Base-by-base conservation (phyloP, 2,888 invertebrate species). In the Leucozona laternaria region DNA sequence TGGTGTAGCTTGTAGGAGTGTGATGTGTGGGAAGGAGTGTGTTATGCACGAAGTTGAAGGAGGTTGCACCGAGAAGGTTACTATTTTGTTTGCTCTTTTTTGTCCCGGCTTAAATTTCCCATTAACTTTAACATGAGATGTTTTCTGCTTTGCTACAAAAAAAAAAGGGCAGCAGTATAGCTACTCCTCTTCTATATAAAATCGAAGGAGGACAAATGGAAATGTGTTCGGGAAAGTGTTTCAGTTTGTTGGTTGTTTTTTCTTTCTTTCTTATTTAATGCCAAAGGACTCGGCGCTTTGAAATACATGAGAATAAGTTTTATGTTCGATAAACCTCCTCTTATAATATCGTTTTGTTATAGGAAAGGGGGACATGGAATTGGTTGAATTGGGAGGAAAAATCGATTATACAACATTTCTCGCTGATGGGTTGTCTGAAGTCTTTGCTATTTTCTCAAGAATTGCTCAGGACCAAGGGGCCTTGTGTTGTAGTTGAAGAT, bases 71-170 rank as follows among this genome's bases (percentile, higher is more conserved):
- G 53, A 53, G 50, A 53, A 55, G 31, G 31, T 48, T 62, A 55
- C 64, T 50, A 25, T 45, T 28, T 48, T 58, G 34, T 43, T 58
- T 31, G 31, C 70, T 64, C 28, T 31, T 57, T 50, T 31, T n/a
- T 58, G 20, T 20, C 17, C 43, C 43, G 64, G 79, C 79, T 84
- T 79, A 79, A 84, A 79, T 84, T 84, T 72, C 31, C 77, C 64
- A 82, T 72, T 76, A 60, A 66, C 77, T 82, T 82, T 57, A 81
- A 82, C 64, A 64, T 48, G 53, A 64, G 37, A 45, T 70, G 53
- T 45, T 31, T 64, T 64, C 45, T 66, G n/a, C 45, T 43, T 37
- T 58, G 20, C 70, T 13, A 28, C 17, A 4, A 0, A 20, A 4
- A 15, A 17, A 22, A 13, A 20, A 28, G 22, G 55, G 4, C 6